Conservation (phyloP, 2,797 vertebrate species). For the Hippoglossus hippoglossus region DNA sequence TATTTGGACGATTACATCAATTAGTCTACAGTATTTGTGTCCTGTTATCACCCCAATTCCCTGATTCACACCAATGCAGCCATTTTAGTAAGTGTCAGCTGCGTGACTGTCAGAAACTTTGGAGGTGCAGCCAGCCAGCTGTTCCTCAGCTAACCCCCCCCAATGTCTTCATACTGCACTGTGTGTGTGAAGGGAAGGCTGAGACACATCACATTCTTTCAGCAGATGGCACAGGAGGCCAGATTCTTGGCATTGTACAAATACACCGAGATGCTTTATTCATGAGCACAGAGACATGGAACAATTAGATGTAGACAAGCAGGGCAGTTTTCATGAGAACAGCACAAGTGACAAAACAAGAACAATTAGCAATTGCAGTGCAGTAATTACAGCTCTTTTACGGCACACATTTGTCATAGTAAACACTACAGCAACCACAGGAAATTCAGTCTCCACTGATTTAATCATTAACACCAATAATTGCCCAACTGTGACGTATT, state of each 20-base stretch:
- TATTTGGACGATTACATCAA: neutral
- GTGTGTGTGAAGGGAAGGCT: constrained; percentile 27
- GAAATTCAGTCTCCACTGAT: neutral
- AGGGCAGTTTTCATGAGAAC: neutral
- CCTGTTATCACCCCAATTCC: constrained; percentile 30
- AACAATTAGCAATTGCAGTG: neutral
- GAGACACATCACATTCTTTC: constrained; percentile 56
- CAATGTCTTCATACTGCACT: constrained; percentile 40
- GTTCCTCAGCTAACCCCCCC: constrained; percentile 49
- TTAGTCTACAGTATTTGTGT: neutral
- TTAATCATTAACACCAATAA: neutral
- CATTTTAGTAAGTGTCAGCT: constrained; percentile 65
- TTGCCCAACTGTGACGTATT: neutral
- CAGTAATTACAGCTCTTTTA: neutral
- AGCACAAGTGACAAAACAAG: neutral
- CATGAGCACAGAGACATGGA: constrained; percentile 1
- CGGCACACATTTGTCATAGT: no score
- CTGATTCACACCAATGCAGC: constrained; percentile 39
- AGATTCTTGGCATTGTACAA: constrained; percentile 54
- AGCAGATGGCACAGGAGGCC: constrained; percentile 64
- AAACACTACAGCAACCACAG: neutral
- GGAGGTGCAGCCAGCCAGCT: constrained; percentile 71
- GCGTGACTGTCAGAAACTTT: constrained; percentile 54
- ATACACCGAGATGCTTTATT: neutral
- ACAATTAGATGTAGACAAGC: neutral